Evolutionary conservation across 2,797 vertebrate species (phyloP).

Genomic region (Limnodromus scolopaceus): DNA sequence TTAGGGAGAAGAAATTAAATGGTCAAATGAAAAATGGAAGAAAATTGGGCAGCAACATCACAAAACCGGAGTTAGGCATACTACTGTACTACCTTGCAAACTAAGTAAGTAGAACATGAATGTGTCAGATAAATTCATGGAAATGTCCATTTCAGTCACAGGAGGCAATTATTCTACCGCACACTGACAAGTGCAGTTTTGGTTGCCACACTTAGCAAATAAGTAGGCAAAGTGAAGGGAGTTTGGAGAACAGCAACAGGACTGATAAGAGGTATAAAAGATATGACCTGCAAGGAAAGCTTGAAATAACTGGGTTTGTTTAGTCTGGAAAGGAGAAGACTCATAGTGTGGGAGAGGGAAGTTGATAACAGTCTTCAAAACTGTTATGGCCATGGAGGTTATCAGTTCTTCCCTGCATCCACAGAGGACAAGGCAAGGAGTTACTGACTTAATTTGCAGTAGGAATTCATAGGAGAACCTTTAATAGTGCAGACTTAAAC

Average conservation of each 20-base stretch:
- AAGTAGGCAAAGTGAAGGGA: background rate
- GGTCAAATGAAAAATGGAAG: background rate
- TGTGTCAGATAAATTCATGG: background rate
- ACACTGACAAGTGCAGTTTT: background rate
- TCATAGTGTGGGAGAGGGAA: background rate
- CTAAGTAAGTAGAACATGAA: background rate
- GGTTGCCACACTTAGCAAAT: background rate
- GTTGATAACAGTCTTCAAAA: constrained; percentile 6
- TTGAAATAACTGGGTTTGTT: constrained; percentile 48
- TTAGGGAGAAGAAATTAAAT: background rate
- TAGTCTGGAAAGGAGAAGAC: constrained; percentile 41
- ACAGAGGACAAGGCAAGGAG: background rate
- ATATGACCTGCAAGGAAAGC: background rate
- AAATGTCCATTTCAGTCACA: background rate
- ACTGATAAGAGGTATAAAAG: constrained; percentile 46
- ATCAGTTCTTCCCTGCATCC: background rate
- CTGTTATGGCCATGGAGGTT: background rate
- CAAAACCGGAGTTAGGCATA: background rate
- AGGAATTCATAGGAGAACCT: background rate
- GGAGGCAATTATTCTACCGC: background rate
- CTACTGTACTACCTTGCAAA: background rate
- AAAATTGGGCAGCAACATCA: background rate
- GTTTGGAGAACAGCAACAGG: background rate
- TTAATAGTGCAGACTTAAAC: background rate
- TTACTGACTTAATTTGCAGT: background rate